Evolutionary conservation across 2,797 vertebrate genomes (phyloP).

Genomic region (Cirrhinus molitorella): DNA sequence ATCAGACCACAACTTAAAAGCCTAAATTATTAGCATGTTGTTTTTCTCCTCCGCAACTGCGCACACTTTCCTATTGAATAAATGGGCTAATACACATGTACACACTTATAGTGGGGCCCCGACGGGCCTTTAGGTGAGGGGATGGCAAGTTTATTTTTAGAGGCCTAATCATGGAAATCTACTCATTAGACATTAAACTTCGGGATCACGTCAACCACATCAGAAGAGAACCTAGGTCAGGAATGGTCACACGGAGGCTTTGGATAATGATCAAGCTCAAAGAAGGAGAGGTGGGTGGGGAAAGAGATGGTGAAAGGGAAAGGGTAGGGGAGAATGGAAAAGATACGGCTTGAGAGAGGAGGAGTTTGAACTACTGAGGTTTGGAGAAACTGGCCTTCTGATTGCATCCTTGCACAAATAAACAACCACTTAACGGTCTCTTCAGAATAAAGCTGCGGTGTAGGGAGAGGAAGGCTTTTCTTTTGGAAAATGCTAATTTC

Average conservation of each 20-base stretch:
- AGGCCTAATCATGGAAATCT: constrained; percentile 74
- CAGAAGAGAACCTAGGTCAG: constrained; percentile 73
- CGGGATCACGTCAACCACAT: constrained; percentile 73
- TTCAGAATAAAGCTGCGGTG: constrained; percentile 72
- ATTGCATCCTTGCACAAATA: constrained; percentile 80
- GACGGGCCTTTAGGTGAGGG: constrained; percentile 63
- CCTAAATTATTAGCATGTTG: constrained; percentile 78
- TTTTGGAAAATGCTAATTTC: constrained; percentile 65
- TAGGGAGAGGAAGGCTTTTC: constrained; percentile 75
- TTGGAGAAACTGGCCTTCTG: constrained; percentile 69
- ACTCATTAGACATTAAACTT: constrained; percentile 72
- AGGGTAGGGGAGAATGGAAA: constrained; percentile 26
- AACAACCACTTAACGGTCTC: constrained; percentile 74
- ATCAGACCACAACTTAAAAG: constrained; percentile 73
- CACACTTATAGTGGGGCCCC: constrained; percentile 22
- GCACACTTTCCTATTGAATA: constrained; percentile 46
- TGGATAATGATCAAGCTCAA: constrained; percentile 74
- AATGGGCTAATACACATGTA: constrained; percentile 10
- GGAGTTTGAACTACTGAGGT: constrained; percentile 30
- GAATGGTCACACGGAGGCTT: constrained; percentile 73
- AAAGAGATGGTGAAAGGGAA: constrained; percentile 39
- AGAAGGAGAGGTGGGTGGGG: constrained; percentile 66
- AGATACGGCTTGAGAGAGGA: constrained; percentile 13
- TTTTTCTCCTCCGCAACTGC: constrained; percentile 44
- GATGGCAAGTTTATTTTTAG: constrained; percentile 69